These are phyloP conservation scores for Gorsachius magnificus DNA, from an alignment of 2,797 vertebrate species.

Conservation along the genomic window DNA sequence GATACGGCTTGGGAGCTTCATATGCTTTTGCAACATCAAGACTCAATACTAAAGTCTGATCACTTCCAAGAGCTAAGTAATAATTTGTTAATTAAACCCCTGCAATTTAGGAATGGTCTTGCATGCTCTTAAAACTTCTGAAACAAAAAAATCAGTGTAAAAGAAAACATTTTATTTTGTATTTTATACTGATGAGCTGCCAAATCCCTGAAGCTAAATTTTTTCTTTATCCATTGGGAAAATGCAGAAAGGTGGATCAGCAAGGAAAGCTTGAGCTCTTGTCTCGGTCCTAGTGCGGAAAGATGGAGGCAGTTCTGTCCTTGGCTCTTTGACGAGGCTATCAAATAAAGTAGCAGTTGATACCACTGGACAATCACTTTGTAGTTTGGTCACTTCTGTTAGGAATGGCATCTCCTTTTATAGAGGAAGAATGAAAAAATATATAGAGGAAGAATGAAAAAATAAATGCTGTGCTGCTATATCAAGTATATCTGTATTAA, in stretches of 20 bases:
- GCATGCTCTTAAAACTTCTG: background rate
- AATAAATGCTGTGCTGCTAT: accelerated
- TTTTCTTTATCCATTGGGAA: background rate
- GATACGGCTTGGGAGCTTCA: background rate
- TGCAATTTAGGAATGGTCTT: background rate
- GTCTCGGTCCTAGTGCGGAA: background rate
- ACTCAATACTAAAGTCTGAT: background rate
- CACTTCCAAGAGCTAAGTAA: background rate
- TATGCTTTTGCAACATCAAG: background rate
- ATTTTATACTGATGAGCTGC: background rate
- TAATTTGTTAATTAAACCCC: background rate
- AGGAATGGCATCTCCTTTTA: background rate
- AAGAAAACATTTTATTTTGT: background rate
- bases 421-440: background rate
- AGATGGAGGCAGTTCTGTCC: background rate
- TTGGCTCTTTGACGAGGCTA: background rate
- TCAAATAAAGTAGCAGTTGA: background rate
- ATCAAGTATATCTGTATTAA: background rate
- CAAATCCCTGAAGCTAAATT: background rate
- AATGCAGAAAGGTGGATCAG: background rate
- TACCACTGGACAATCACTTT: background rate
- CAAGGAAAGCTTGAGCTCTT: background rate
- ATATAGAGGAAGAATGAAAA: background rate
- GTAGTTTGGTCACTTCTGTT: background rate
- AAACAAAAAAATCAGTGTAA: background rate